These are phyloP conservation scores for Drosophila mercatorum DNA, from an alignment of 2,888 invertebrate species.

Conservation along the genomic window DNA sequence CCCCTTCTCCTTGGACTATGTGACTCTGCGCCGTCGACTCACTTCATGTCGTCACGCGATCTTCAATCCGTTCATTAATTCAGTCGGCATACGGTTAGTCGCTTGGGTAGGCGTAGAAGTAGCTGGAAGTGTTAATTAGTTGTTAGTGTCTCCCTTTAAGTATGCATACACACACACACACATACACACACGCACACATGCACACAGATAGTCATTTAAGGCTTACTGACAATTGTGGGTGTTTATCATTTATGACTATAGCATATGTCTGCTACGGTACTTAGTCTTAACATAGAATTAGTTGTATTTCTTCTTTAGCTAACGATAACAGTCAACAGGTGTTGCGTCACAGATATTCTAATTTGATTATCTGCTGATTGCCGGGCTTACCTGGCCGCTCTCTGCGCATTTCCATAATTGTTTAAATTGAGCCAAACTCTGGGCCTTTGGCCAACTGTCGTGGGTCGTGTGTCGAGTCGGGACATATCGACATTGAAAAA, in stretches of 20 bases:
- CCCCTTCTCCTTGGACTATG: slow-evolving; percentile 10
- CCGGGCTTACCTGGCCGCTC: slow-evolving; percentile 11
- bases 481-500: slow-evolving; percentile 52
- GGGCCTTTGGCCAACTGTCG: slow-evolving; percentile 19
- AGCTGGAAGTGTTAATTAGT: slow-evolving; percentile 79
- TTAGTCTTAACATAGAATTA: slow-evolving; percentile 21
- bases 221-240: slow-evolving; percentile 40
- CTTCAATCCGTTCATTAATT: slow-evolving; percentile 78
- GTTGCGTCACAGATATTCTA: slow-evolving; percentile 1
- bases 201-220: slow-evolving; percentile 23
- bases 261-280: slow-evolving; percentile 4
- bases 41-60: slow-evolving; percentile 79
- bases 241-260: slow-evolving; percentile 18
- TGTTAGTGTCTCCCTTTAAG: slow-evolving; percentile 56
- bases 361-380: slow-evolving; percentile 10
- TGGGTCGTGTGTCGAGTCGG: slow-evolving; percentile 37
- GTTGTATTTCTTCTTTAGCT: slow-evolving; percentile 4
- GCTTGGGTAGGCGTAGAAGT: slow-evolving; percentile 73
- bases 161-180: neutral
- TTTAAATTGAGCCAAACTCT: slow-evolving; percentile 49
- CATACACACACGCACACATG: slow-evolving; percentile 1
- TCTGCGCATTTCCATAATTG: slow-evolving; percentile 70
- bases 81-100: slow-evolving; percentile 74
- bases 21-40: slow-evolving; percentile 38
- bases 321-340: slow-evolving; percentile 33